Base-by-base conservation (phyloP, 2,797 vertebrate genomes). In the Enteromius treurensis region DNA sequence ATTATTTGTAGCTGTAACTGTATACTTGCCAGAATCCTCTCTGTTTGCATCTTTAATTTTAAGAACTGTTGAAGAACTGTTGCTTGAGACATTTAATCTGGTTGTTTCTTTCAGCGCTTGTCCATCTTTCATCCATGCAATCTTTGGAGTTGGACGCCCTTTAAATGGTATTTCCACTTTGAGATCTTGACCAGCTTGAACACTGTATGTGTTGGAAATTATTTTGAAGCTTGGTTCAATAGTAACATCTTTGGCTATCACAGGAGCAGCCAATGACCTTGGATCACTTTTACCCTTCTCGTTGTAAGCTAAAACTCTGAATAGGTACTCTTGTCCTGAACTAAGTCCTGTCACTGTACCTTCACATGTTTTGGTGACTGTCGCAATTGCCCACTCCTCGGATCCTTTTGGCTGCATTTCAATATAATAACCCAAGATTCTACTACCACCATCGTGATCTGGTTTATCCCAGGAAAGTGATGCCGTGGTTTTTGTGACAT, bases 201-300 rank as follows among this genome's bases (percentile, higher is more conserved):
- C 93, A 90, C 96, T 99, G 29, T 96, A 99, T 40, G 96, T 97
- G 90, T 95, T 97, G 89, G 95, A 96, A 86, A 93, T 90, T 77
- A 97, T 88, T 88, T 96, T 98, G 88, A 99, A 96, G 88, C 91
- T 91, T 32, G 98, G 98, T 86, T 93, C 93, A 87, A 98, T 94
- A 70, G 96, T 96, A 86, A 98, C 89, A 90, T 99, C 98, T 90
- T 97, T 98, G 88, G 97, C 97, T 90, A 96, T 96, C 60, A 99
- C 97, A 77, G 97, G 96, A 84, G 96, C 90, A 87, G 94, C 96
- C 84, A 99, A 93, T 87, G 95, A 29, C 90, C 97, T 96, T 77
- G 97, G 96, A 89, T 99, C 98, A 62, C 98, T 99, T 90, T 94
- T 98, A 76, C 98, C 98, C 91, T 99, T 99, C 86, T 99, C 97